Percentiles rank a stretch among this genome's conserved stretches.
phyloP scores from a whole-genome alignment of 2,113 vertebrate genomes.

The Peromyscus maniculatus region DNA sequence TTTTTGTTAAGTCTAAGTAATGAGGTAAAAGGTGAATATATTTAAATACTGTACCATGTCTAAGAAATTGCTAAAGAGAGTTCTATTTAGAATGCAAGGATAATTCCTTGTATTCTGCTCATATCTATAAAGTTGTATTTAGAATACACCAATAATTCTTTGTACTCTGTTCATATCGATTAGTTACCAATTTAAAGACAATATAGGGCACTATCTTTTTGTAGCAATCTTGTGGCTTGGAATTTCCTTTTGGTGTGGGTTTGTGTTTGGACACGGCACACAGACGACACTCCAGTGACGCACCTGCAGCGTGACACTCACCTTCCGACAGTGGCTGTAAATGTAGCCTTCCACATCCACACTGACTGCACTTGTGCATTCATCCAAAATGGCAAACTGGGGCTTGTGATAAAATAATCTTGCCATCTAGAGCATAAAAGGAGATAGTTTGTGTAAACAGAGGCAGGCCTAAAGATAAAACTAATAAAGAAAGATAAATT shows the following conservation, averaged over 20 bases:
- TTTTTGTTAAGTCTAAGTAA: conserved; percentile 36
- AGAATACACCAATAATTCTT: conserved; percentile 18
- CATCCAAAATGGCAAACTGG: conserved; percentile 99
- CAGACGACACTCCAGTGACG: fast-evolving
- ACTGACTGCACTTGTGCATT: conserved; percentile 99
- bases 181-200: conserved; percentile 3
- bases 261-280: not conserved
- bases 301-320: conserved; percentile 74
- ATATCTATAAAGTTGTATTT: not conserved
- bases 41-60: conserved; percentile 8
- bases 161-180: not conserved
- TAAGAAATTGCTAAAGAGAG: conserved; percentile 18
- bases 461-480: conserved; percentile 48
- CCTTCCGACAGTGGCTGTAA: conserved; percentile 97
- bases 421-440: conserved; percentile 93
- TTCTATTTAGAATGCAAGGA: conserved; percentile 32
- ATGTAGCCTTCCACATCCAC: conserved; percentile 99
- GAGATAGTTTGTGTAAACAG: conserved; percentile 53
- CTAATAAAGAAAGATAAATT: conserved; percentile 7
- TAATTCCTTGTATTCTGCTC: not conserved
- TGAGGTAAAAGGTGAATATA: not conserved
- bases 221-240: not conserved
- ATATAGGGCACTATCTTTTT: not conserved
- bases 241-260: not conserved
- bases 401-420: conserved; percentile 99